These are phyloP conservation scores for Falco concolor DNA, from an alignment of 2,797 vertebrate species.

Conservation along the genomic window DNA sequence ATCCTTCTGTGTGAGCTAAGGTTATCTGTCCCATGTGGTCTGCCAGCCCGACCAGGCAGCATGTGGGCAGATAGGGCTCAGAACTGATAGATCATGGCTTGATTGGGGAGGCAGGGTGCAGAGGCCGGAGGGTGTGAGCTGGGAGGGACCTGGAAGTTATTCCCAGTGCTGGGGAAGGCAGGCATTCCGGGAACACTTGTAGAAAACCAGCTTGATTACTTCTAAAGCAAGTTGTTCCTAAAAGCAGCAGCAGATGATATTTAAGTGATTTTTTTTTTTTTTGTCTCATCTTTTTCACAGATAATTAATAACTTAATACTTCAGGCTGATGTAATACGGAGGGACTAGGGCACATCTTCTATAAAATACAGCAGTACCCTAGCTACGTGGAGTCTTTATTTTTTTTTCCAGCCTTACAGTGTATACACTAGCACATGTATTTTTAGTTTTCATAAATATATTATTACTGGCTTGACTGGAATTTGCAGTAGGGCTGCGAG, in stretches of 20 bases:
- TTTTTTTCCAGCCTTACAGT: neutral
- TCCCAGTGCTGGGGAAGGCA: neutral
- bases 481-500: neutral
- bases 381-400: neutral
- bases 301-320: neutral
- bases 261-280: neutral
- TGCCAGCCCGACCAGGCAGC: neutral
- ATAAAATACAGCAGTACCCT: neutral
- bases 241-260: neutral
- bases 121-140: neutral
- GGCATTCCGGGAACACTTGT: neutral
- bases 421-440: fast-evolving
- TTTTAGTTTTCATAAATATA: neutral
- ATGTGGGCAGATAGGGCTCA: fast-evolving
- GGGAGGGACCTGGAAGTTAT: neutral
- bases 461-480: neutral
- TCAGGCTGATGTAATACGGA: neutral
- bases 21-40: neutral
- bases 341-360: neutral
- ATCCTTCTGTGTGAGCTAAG: neutral
- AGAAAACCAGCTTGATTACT: neutral
- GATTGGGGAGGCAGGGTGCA: neutral
- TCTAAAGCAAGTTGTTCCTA: neutral
- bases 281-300: neutral
- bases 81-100: neutral